These are phyloP conservation scores for Drosophila ananassae DNA, from an alignment of 1,140 invertebrate genomes.

Conservation along the genomic window DNA sequence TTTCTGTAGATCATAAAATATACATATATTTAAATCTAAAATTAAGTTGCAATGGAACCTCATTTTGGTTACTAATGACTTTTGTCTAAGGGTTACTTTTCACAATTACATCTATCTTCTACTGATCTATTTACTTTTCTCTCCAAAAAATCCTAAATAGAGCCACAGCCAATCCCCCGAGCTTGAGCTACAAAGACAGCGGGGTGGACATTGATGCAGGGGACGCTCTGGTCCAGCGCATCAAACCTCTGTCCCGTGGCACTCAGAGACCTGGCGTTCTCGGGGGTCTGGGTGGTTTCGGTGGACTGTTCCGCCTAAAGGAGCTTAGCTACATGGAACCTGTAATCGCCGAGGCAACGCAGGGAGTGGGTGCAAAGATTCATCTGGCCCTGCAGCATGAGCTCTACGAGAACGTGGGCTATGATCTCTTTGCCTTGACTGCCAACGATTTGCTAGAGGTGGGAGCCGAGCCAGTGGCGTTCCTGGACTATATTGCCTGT, in stretches of 20 bases:
- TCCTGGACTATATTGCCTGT: conserved; percentile 98
- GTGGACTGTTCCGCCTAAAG: conserved; percentile 93
- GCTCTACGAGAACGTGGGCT: conserved; percentile 94
- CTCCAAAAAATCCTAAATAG: conserved; percentile 8
- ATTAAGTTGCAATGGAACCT: too few species aligned
- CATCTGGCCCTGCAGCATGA: conserved; percentile 93
- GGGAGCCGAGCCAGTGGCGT: conserved; percentile 97
- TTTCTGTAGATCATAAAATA: too few species aligned
- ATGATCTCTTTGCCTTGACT: conserved; percentile 99
- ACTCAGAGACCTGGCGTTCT: conserved; percentile 90
- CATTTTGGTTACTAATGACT: not conserved
- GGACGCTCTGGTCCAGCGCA: conserved; percentile 92
- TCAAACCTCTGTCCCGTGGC: conserved; percentile 90
- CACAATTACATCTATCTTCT: not conserved
- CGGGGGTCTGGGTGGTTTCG: conserved; percentile 95
- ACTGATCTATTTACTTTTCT: not conserved
- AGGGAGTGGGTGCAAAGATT: conserved; percentile 97
- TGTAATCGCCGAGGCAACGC: conserved; percentile 94
- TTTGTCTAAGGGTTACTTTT: not conserved
- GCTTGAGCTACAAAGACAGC: conserved; percentile 94
- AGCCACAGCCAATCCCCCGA: conserved; percentile 74
- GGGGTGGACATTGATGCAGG: conserved; percentile 98
- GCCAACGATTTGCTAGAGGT: conserved; percentile 98
- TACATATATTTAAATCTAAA: too few species aligned
- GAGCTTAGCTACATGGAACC: conserved; percentile 89